phyloP scores from a whole-genome alignment of 2,888 invertebrate genomes.

The Drosophila kanekoi region DNA sequence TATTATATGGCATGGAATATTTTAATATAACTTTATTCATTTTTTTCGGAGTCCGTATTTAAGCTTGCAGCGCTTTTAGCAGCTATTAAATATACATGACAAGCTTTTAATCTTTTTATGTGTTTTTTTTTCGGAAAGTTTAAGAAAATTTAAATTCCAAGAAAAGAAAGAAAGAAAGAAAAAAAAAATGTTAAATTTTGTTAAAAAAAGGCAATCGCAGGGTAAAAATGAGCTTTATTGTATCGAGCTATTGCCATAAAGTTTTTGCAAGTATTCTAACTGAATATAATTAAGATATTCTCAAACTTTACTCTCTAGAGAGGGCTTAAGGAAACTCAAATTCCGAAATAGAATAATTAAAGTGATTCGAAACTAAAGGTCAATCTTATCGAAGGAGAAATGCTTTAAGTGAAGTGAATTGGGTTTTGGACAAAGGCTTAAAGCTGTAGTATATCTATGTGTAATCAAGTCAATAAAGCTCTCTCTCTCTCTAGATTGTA shows the following conservation, averaged over 20 bases:
- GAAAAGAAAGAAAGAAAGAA: background rate
- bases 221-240: too few relatives aligned
- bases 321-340: too few relatives aligned
- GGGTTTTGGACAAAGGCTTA: too few relatives aligned
- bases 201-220: background rate
- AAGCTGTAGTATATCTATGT: background rate
- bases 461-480: too few relatives aligned
- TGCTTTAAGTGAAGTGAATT: background rate
- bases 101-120: conserved; percentile 15
- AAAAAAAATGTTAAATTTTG: background rate
- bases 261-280: too few relatives aligned
- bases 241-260: too few relatives aligned
- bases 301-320: too few relatives aligned
- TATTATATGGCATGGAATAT: conserved; percentile 7
- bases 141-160: background rate
- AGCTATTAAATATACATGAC: conserved; percentile 15
- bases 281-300: too few relatives aligned
- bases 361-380: too few relatives aligned
- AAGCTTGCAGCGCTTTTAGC: conserved; percentile 1
- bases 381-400: too few relatives aligned
- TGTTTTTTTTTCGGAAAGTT: background rate
- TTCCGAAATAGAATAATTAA: too few relatives aligned
- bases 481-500: too few relatives aligned
- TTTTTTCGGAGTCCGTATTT: background rate
- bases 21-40: background rate